Percentiles rank a stretch among this genome's conserved stretches.
Evolutionary conservation across 2,888 invertebrate species (phyloP).

Genomic region (Cryptocephalus moraei): DNA sequence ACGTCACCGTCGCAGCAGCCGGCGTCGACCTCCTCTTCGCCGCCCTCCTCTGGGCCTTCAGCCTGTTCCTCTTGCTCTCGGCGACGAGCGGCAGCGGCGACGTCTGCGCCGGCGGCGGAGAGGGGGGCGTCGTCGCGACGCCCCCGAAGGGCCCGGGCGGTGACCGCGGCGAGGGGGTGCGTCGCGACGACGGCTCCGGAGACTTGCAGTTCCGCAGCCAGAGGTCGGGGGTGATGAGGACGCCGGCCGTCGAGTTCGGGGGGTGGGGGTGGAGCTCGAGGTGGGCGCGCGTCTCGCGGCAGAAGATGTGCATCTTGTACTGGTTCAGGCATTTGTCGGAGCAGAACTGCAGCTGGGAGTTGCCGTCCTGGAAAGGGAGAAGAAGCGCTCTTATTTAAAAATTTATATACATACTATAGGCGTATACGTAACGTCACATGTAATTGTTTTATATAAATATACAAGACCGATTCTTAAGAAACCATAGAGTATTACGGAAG

Average conservation of each 20-base stretch:
- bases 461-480: too few species aligned
- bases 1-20: conserved; percentile 37
- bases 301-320: conserved; percentile 96
- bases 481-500: too few species aligned
- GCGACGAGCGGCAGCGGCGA: conserved; percentile 47
- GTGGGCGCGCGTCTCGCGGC: conserved; percentile 86
- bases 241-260: conserved; percentile 22
- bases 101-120: conserved; percentile 56
- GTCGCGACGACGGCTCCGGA: conserved; percentile 17
- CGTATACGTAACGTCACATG: too few species aligned
- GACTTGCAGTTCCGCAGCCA: conserved; percentile 75
- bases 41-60: conserved; percentile 39
- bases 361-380: conserved; percentile 60
- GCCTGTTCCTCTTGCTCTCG: conserved; percentile 32
- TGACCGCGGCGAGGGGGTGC: conserved; percentile 29
- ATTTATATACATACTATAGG: too few species aligned
- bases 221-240: conserved; percentile 78
- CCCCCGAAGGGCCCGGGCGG: conserved; percentile 21
- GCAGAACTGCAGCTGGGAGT: conserved; percentile 82
- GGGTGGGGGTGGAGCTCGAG: conserved; percentile 68
- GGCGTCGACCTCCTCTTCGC: conserved; percentile 33
- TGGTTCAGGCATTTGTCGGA: conserved; percentile 91
- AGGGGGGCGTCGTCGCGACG: conserved; percentile 44
- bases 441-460: too few species aligned
- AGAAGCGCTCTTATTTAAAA: too few species aligned